Evolutionary conservation across 2,113 vertebrate species (phyloP).

Genomic region (Pluvialis apricaria): DNA sequence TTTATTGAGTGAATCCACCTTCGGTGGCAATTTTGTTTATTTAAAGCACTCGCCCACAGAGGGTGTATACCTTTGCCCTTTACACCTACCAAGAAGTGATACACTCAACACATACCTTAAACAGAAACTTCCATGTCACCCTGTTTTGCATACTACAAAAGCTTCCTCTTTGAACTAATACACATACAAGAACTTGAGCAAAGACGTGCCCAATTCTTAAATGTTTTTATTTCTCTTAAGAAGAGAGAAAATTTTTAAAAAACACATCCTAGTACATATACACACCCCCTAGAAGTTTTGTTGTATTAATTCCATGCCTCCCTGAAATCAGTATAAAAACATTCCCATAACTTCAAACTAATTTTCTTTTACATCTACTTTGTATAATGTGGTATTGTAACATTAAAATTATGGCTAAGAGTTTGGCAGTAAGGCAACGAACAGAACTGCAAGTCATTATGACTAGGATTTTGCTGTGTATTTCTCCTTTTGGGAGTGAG

Average conservation of each 20-base stretch:
- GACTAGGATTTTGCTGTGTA: not conserved
- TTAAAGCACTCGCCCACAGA: not conserved
- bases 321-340: not conserved
- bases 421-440: not conserved
- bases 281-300: not conserved
- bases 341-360: not conserved
- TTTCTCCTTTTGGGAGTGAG: not conserved
- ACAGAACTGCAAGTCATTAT: conserved; percentile 6
- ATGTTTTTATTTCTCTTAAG: not conserved
- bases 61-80: not conserved
- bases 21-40: not conserved
- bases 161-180: not conserved
- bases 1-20: not conserved
- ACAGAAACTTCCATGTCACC: not conserved
- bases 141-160: not conserved
- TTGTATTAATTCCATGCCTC: not conserved
- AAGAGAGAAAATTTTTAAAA: not conserved
- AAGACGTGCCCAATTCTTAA: not conserved
- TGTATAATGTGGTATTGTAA: not conserved
- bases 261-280: not conserved
- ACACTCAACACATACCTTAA: not conserved
- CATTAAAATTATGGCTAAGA: not conserved
- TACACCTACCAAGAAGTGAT: not conserved
- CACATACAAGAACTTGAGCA: not conserved
- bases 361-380: not conserved